Evolutionary conservation across 2,113 vertebrate genomes (phyloP).

Genomic region (Tragulus kanchil): DNA sequence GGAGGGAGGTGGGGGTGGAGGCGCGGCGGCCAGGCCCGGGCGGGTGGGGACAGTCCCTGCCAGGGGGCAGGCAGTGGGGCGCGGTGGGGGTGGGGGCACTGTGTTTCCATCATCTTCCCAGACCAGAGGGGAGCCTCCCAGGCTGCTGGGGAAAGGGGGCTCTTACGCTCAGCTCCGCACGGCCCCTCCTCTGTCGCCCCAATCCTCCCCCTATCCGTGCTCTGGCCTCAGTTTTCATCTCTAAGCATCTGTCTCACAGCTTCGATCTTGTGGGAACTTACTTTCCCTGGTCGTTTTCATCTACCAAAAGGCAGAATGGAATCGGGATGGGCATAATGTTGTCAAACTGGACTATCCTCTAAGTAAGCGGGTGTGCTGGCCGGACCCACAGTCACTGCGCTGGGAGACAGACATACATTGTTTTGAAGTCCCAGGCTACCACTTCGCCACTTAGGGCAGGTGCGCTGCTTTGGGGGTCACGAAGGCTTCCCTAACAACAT

Average conservation of each 20-base stretch:
- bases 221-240: background rate
- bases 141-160: background rate
- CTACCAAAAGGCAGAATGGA: background rate
- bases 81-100: background rate
- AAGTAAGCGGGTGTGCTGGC: background rate
- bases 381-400: background rate
- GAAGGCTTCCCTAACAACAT: background rate
- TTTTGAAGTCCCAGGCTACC: background rate
- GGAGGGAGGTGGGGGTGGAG: slow-evolving; percentile 14
- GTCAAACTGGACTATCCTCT: background rate
- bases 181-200: background rate
- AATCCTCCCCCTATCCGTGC: background rate
- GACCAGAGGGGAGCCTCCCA: background rate
- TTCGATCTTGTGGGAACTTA: background rate
- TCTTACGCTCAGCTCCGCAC: background rate
- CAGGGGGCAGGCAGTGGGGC: background rate
- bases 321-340: background rate
- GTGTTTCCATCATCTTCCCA: background rate
- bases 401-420: background rate
- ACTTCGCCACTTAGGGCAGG: background rate
- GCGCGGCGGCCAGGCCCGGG: background rate
- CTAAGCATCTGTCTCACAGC: background rate
- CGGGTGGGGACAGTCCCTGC: background rate
- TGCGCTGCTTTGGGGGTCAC: background rate
- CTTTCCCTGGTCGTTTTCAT: background rate